A percentile compares a stretch with the other conserved stretches of the same genome.
These are phyloP conservation scores for Theristicus caerulescens DNA, from an alignment of 2,113 vertebrate species.

Conservation along the genomic window DNA sequence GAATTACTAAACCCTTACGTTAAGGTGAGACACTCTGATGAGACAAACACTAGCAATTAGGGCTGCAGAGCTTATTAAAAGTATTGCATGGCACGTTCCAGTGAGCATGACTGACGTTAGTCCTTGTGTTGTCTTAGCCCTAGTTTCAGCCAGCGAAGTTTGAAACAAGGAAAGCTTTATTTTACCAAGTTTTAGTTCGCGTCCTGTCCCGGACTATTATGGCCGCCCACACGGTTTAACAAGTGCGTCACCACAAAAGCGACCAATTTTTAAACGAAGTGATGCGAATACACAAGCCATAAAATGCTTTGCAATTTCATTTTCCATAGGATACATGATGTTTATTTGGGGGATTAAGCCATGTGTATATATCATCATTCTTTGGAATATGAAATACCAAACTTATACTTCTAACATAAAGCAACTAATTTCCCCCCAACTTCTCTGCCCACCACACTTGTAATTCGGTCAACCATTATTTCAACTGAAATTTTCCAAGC, in stretches of 20 bases:
- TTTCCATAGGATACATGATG: neutral
- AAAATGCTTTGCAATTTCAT: neutral
- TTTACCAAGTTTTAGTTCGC: neutral
- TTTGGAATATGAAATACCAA: neutral
- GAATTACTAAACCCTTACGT: neutral
- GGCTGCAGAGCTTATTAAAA: neutral
- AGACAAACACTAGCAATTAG: neutral
- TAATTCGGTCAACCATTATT: neutral
- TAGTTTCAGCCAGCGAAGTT: neutral
- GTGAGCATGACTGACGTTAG: neutral
- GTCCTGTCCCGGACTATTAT: neutral
- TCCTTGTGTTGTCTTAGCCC: neutral
- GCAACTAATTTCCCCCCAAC: neutral
- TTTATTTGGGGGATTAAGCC: neutral
- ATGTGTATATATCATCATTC: neutral
- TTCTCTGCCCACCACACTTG: neutral
- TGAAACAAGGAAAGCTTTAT: slow-evolving; percentile 44
- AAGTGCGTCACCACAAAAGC: neutral
- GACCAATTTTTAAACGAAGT: neutral
- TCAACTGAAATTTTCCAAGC: neutral
- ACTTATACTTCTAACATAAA: neutral
- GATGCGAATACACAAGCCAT: neutral
- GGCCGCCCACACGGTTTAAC: neutral
- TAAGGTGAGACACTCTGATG: neutral
- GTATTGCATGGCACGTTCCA: neutral